A percentile compares a stretch with the other conserved stretches of the same genome.
phyloP scores from a whole-genome alignment of 2,888 invertebrate genomes.

The Stomorhina lunata region DNA sequence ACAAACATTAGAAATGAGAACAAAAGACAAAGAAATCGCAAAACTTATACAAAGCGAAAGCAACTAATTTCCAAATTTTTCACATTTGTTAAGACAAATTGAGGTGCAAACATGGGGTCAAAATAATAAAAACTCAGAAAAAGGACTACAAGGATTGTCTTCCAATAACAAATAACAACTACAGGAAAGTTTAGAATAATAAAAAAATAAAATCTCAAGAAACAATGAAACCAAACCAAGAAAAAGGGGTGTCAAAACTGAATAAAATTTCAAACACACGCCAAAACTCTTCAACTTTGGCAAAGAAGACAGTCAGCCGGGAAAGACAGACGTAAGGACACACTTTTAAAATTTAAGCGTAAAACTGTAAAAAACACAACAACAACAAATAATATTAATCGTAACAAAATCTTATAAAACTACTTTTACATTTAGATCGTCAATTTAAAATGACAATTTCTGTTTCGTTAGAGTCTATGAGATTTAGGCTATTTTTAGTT shows the following conservation, averaged over 20 bases:
- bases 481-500: neutral
- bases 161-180: conserved; percentile 68
- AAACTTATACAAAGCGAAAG: too few species aligned
- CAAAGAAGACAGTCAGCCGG: neutral
- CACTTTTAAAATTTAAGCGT: conserved; percentile 64
- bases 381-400: conserved; percentile 42
- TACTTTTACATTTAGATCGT: too few species aligned
- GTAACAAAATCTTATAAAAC: conserved; percentile 45
- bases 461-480: neutral
- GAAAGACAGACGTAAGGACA: conserved; percentile 4
- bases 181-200: conserved; percentile 20
- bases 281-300: conserved; percentile 33
- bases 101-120: conserved; percentile 79
- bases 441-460: conserved; percentile 45
- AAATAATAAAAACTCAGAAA: conserved; percentile 74
- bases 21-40: neutral
- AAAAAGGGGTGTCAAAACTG: conserved; percentile 59
- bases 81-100: conserved; percentile 79
- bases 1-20: conserved; percentile 31
- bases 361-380: conserved; percentile 58
- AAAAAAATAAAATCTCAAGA: conserved; percentile 45
- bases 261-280: conserved; percentile 52
- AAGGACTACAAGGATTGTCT: conserved; percentile 68
- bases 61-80: conserved; percentile 79
- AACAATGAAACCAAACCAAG: neutral